Evolutionary conservation across 2,888 invertebrate genomes (phyloP).

Genomic region (Temnothorax unifasciatus): DNA sequence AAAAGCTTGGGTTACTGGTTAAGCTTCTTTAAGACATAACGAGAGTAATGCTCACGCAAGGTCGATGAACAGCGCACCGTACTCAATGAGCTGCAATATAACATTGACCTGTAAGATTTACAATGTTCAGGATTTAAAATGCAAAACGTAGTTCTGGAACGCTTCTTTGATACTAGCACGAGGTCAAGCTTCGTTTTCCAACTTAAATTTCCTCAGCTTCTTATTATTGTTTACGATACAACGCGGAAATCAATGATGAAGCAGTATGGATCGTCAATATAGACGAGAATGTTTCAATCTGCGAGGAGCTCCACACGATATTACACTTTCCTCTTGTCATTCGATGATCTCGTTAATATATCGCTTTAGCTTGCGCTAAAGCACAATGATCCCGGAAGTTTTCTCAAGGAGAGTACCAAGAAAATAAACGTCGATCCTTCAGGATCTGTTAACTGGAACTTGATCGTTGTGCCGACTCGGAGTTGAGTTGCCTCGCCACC

Average conservation of each 20-base stretch:
- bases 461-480: background rate
- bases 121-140: background rate
- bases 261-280: background rate
- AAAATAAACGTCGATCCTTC: conserved; percentile 37
- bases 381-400: conserved; percentile 3
- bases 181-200: background rate
- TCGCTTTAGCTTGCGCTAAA: conserved; percentile 3
- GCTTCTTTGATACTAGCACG: background rate
- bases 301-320: conserved; percentile 1
- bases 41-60: background rate
- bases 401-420: conserved; percentile 15
- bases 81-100: background rate
- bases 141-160: background rate
- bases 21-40: background rate
- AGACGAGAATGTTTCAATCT: background rate
- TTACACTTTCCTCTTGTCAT: conserved; percentile 9
- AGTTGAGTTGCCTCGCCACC: background rate
- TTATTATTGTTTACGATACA: background rate
- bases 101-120: conserved; percentile 5
- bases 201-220: background rate
- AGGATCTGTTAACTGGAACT: conserved; percentile 68
- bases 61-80: conserved; percentile 10
- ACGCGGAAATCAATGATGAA: conserved; percentile 5
- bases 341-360: background rate
- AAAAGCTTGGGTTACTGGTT: background rate